Evolutionary conservation across 1,140 invertebrate species (phyloP).

Genomic region (Sarcophaga peregrina): DNA sequence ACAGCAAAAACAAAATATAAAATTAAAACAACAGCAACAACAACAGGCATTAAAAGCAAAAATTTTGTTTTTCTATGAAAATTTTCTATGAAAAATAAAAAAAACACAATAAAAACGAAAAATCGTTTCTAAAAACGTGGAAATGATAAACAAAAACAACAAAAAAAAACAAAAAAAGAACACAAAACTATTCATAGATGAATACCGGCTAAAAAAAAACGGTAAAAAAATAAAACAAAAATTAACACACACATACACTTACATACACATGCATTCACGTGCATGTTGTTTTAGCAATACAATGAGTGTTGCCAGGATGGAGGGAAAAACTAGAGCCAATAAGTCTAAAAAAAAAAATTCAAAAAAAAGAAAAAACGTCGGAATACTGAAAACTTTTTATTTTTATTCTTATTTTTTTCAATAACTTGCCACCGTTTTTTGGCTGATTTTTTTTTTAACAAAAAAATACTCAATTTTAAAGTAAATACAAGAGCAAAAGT

Average conservation of each 20-base stretch:
- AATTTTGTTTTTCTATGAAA: constrained; percentile 1
- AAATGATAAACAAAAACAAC: constrained; percentile 21
- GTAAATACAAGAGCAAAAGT: no score
- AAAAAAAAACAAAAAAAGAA: neutral
- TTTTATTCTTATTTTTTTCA: no score
- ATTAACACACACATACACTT: no score
- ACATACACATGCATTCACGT: no score
- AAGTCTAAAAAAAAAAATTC: neutral
- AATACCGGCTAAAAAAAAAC: neutral
- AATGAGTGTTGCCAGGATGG: neutral
- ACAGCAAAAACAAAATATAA: constrained; percentile 47
- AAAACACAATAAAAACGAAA: constrained; percentile 41
- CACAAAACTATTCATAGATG: constrained; percentile 5
- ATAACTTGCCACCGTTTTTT: no score
- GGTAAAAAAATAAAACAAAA: no score
- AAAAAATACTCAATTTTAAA: no score
- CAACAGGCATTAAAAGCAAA: neutral
- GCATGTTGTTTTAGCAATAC: no score
- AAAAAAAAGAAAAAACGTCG: no score
- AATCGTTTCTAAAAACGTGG: constrained; percentile 7
- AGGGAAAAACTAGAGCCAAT: neutral
- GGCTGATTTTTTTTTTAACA: no score
- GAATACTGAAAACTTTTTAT: no score
- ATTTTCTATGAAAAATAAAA: no score
- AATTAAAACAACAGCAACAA: constrained; percentile 35